Base-by-base conservation (phyloP, 2,797 vertebrate species). In the Rousettus madagascariensis region DNA sequence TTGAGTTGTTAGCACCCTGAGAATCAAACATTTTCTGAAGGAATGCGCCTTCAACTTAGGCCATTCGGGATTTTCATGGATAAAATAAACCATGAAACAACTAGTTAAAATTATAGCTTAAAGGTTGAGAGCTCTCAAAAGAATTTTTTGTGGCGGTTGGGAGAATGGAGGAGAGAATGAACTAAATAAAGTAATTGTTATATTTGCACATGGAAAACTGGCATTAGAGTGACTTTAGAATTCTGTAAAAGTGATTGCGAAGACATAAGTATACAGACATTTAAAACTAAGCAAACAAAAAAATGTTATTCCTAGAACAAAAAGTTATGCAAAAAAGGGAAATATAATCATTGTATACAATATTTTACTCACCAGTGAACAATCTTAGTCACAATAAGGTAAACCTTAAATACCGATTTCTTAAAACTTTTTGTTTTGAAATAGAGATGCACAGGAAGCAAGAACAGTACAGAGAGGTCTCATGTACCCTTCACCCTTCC, bases 231-330 rank as follows among this genome's bases (percentile, higher is more conserved):
- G 30, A 4, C 43, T 88, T 88, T 79, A 85, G 53, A 87, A 69
- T 68, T 85, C 22, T 91, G 4, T 68, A 71, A n/a, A 79, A 68
- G 26, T 79, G 30, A 61, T 63, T 91, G 19, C 20, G 8, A 95
- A 91, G 43, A 85, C 17, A 7, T 68, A 85, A 30, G 46, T 71
- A 84, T 66, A 22, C 2, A 38, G 24, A 43, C 12, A 88, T 74
- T 84, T 38, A 59, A 83, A 93, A 96, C 30, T 74, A 75, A 89
- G 59, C 17, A 75, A 87, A 72, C 15, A 30, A 68, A 86, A 86
- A 59, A 69, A 24, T 88, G 30, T 80, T 88, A 74, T 55, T 65
- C 17, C 41, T 51, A 8, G 59, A 57, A 87, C 20, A 71, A 57
- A 72, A 75, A 30, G 16, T 93, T 69, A 69, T 59, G 59, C 11